Evolutionary conservation across 2,888 invertebrate genomes (phyloP).

Genomic region (Mactromeris polynyma): DNA sequence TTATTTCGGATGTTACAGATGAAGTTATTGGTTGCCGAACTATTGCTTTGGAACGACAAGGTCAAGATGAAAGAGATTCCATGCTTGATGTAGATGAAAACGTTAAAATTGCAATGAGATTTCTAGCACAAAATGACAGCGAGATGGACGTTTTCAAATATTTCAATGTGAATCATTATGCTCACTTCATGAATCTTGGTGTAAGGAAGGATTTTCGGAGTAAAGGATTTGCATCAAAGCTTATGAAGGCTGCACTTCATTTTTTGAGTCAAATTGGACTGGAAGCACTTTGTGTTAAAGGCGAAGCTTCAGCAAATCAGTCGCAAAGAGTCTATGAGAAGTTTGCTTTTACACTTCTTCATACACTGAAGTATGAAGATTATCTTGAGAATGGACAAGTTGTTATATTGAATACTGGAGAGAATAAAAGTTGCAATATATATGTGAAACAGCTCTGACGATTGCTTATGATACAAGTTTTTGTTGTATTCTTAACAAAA

Average conservation of each 20-base stretch:
- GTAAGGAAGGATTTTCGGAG: conserved; percentile 29
- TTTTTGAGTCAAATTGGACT: conserved; percentile 35
- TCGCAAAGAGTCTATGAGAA: conserved; percentile 52
- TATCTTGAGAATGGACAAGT: conserved; percentile 45
- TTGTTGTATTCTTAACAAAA: too few relatives aligned
- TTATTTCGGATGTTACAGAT: conserved; percentile 30
- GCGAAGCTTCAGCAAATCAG: conserved; percentile 30
- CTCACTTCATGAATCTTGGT: conserved; percentile 31
- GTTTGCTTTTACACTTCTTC: conserved; percentile 31
- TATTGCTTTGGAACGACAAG: neutral
- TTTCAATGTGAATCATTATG: conserved; percentile 31
- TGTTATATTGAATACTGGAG: conserved; percentile 47
- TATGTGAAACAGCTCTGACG: conserved; percentile 43
- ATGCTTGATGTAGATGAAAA: conserved; percentile 20
- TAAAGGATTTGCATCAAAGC: conserved; percentile 30
- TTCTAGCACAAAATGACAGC: conserved; percentile 31
- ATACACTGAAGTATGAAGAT: conserved; percentile 35
- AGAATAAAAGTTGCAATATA: conserved; percentile 37
- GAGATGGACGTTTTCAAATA: conserved; percentile 45
- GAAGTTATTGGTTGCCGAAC: conserved; percentile 43
- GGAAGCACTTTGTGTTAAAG: conserved; percentile 33
- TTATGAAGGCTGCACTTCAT: conserved; percentile 39
- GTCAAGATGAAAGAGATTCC: too few relatives aligned
- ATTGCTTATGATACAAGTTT: neutral
- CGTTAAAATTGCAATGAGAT: neutral